Evolutionary conservation across 1,140 invertebrate species (phyloP), one percentile per base, ranked within the genome.

Genomic region (Bombus superbus): DNA sequence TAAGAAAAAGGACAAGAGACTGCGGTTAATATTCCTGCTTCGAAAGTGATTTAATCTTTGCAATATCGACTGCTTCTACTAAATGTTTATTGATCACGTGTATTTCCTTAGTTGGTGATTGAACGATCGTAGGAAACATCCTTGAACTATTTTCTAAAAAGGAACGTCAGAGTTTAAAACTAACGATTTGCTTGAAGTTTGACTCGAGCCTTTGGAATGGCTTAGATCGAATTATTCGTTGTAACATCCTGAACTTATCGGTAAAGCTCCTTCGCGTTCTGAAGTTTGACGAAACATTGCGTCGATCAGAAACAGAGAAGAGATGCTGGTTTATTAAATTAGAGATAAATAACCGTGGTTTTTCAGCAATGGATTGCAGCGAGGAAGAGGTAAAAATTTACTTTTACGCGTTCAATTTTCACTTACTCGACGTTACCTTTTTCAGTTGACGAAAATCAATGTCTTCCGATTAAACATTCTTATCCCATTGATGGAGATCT

Each of bases 391-490:
- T 85, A 81, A 9, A 22, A 10, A 9, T 8, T n/a, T 22, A 68
- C 28, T 22, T 28, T n/a, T 22, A 68, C 59, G 11, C 22, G 15
- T 47, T 47, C 2, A 57, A 47, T 40, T 11, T 40, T 35, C 3
- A n/a, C 8, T 6, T 10, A 22, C 28, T 11, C 32, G 4, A 6
- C 2, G 6, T 18, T 35, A 3, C 59, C 4, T 11, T 10, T 59
- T 80, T 53, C 3, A 83, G 85, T 32, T 77, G 35, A 32, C 35
- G 8, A 73, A 78, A 22, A 66, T 32, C 8, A 86, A 86, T 11
- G 81, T 86, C 1, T 86, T 83, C 5, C 74, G 83, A 72, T 57
- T 73, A 4, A 53, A 28, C 2, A 77, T 86, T 57, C 15, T 86
- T 0, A 15, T 73, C 4, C 81, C 81, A 3, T 22, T 86, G 3